Percentiles rank a stretch among this genome's conserved stretches.
phyloP scores from a whole-genome alignment of 2,797 vertebrate genomes.

The Centropyge bicolor region DNA sequence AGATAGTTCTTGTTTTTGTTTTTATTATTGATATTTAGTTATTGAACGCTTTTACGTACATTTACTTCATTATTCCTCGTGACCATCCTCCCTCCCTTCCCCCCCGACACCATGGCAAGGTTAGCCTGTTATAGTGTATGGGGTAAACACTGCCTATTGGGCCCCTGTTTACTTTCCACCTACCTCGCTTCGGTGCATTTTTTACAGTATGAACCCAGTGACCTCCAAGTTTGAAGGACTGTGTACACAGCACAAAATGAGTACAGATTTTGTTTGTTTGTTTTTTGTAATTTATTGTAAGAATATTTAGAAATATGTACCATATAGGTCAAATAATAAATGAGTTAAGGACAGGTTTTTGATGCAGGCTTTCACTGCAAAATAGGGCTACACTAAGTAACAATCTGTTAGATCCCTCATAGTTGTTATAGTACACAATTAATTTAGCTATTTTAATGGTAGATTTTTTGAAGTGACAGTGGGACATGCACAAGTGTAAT shows the following conservation, averaged over 20 bases:
- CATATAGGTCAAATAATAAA: not conserved
- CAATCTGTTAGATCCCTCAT: not conserved
- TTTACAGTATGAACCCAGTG: not conserved
- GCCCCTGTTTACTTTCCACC: not conserved
- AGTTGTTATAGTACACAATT: not conserved
- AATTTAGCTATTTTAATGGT: not conserved
- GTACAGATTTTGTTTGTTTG: not conserved
- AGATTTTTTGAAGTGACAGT: not conserved
- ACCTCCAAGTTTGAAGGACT: not conserved
- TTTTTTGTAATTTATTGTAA: not conserved
- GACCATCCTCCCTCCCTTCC: not conserved
- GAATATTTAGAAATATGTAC: not conserved
- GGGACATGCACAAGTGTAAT: not conserved
- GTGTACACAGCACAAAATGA: not conserved
- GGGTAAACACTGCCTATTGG: not conserved
- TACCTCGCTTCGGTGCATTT: too few relatives aligned
- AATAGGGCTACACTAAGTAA: not conserved
- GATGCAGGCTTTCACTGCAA: not conserved
- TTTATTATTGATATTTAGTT: too few relatives aligned
- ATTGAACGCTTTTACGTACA: too few relatives aligned
- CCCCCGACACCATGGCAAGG: not conserved
- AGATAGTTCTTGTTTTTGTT: too few relatives aligned
- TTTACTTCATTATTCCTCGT: not conserved
- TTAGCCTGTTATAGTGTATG: not conserved
- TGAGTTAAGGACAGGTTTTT: not conserved